Conservation (phyloP, 2,888 invertebrate species). For the Lymantria monacha region DNA sequence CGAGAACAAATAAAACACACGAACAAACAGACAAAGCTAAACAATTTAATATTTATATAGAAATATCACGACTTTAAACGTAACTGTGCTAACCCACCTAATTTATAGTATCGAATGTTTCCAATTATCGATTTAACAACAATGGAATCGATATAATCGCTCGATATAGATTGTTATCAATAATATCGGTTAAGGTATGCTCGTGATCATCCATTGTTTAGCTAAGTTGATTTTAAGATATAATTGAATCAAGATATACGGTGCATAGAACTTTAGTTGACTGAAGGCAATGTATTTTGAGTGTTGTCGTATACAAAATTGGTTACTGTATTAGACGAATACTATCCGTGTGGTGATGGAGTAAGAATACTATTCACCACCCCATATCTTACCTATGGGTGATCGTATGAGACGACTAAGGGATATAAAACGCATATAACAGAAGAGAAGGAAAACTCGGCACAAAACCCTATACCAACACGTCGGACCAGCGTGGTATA, state of each 20-base stretch:
- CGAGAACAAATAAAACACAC: not conserved
- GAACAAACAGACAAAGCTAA: not conserved
- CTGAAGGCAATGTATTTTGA: not conserved
- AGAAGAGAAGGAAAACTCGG: too few species aligned
- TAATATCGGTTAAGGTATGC: slow-evolving; percentile 30
- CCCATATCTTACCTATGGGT: too few species aligned
- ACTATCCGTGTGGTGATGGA: too few species aligned
- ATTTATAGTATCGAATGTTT: slow-evolving; percentile 28
- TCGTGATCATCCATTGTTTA: slow-evolving; percentile 37
- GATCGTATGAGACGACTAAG: too few species aligned
- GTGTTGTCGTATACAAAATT: not conserved
- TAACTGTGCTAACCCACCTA: slow-evolving; percentile 21
- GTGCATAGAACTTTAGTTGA: slow-evolving; percentile 10
- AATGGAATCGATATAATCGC: slow-evolving; percentile 38
- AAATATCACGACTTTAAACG: slow-evolving; percentile 29
- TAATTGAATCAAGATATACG: slow-evolving; percentile 27
- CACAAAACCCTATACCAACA: too few species aligned
- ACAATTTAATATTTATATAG: not conserved
- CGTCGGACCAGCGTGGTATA: too few species aligned
- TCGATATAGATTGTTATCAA: slow-evolving; percentile 35
- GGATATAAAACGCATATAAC: too few species aligned
- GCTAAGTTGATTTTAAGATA: slow-evolving; percentile 25
- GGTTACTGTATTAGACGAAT: too few species aligned
- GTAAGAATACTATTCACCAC: too few species aligned
- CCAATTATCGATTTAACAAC: slow-evolving; percentile 39